Conservation (phyloP, 2,797 vertebrate species). For the Myoxocephalus aenaeus region DNA sequence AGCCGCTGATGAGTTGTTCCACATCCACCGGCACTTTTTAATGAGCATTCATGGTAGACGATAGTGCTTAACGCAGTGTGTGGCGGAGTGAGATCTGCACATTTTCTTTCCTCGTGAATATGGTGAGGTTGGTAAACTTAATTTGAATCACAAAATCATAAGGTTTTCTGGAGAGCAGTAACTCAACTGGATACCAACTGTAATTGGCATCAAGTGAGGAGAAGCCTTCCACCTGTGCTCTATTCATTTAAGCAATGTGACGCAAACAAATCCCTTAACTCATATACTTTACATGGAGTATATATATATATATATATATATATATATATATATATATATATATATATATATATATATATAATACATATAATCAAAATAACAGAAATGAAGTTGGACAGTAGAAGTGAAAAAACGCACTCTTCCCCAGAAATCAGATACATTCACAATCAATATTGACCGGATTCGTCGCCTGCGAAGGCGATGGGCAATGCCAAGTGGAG, state of each 20-base stretch:
- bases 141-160: constrained; percentile 1
- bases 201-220: neutral
- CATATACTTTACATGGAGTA: neutral
- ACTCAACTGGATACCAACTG: neutral
- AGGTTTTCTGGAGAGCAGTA: neutral
- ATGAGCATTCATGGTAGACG: constrained; percentile 39
- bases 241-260: neutral
- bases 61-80: neutral
- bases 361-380: neutral
- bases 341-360: too few relatives aligned
- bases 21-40: constrained; percentile 48
- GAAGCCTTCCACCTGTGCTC: neutral
- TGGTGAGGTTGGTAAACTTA: neutral
- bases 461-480: neutral
- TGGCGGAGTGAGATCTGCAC: constrained; percentile 11
- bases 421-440: neutral
- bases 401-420: neutral
- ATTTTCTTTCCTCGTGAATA: neutral
- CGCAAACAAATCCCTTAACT: neutral
- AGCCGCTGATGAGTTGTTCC: constrained; percentile 37
- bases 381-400: neutral
- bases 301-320: too few relatives aligned
- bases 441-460: neutral
- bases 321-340: too few relatives aligned
- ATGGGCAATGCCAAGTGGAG: neutral